Evolutionary conservation across 2,113 vertebrate genomes (phyloP), one percentile per base, ranked within the genome.

Genomic region (Bubo bubo): DNA sequence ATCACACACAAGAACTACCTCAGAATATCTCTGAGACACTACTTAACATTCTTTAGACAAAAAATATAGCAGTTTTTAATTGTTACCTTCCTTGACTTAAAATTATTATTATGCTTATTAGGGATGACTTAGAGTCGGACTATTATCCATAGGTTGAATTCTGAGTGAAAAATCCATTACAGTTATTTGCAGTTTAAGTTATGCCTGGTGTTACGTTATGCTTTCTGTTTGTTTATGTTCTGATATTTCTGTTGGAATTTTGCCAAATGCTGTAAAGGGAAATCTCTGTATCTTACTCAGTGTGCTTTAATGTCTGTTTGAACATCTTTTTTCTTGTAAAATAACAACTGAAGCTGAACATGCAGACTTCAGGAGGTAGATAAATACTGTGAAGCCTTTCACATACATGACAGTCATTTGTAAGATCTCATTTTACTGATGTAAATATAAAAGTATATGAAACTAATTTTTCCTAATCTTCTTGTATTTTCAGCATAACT

Each of bases 401-500:
- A 52, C 5, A 15, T 49, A 41, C 13, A 24, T 39, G 14, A 15
- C 67, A 70, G 27, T 70, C 5, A 77, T 49, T 67, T 92, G 13
- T 59, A 92, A 88, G 22, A 60, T 70, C 37, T 75, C 30, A 22
- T 79, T 93, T 86, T 80, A 79, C 49, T 63, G 27, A 49, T 58
- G 28, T 72, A 80, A 88, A 47, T 77, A 64, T 35, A 45, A 53
- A 62, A 68, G 17, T 50, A 15, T 43, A 52, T 22, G 39, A 77
- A 93, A 71, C 17, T 90, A 19, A 32, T 71, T 89, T 88, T 79
- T 60, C 23, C 35, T 79, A 43, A 62, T 86, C n/a, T 58, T 59
- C 55, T 60, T 93, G 32, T 90, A 37, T 96, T 97, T 97, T 80
- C 89, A 98, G 97, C 56, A 10, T 80, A 76, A 87, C 86, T 53